Evolutionary conservation across 2,888 invertebrate species (phyloP).

Genomic region (Athalia rosae): DNA sequence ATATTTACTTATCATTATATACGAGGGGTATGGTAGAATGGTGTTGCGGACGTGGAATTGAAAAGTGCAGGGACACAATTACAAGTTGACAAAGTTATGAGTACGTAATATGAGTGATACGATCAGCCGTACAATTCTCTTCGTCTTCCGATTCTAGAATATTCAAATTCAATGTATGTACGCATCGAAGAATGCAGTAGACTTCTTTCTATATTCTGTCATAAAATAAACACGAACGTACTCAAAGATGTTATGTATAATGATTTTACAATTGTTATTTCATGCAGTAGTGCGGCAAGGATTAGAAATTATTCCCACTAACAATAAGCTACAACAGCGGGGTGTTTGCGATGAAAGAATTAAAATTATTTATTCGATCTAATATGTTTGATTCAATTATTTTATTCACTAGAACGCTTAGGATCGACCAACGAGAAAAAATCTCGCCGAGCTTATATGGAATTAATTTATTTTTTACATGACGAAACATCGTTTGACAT

Average conservation of each 20-base stretch:
- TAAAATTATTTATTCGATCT: not conserved
- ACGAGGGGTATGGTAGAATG: constrained; percentile 46
- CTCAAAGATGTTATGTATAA: not conserved
- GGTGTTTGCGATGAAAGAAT: constrained; percentile 7
- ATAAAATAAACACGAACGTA: not conserved
- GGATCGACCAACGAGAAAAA: not conserved
- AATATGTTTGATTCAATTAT: constrained; percentile 10
- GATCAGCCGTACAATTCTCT: not conserved
- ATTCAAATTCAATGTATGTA: not conserved
- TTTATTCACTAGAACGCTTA: not conserved
- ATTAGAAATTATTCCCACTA: not conserved
- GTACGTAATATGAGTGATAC: not conserved
- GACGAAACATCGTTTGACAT: constrained; percentile 14
- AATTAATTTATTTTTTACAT: not conserved
- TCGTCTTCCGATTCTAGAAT: not conserved
- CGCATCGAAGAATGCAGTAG: not conserved
- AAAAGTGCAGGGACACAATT: constrained; percentile 40
- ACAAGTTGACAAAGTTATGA: constrained; percentile 16
- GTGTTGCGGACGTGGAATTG: constrained; percentile 33
- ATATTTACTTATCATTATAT: constrained; percentile 48
- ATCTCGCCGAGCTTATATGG: not conserved
- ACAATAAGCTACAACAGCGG: not conserved
- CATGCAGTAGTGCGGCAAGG: not conserved
- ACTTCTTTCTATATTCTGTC: not conserved
- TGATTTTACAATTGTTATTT: not conserved